Evolutionary conservation across 2,113 vertebrate species (phyloP), one percentile per base, ranked within the genome.

Genomic region (Arenaria interpres): DNA sequence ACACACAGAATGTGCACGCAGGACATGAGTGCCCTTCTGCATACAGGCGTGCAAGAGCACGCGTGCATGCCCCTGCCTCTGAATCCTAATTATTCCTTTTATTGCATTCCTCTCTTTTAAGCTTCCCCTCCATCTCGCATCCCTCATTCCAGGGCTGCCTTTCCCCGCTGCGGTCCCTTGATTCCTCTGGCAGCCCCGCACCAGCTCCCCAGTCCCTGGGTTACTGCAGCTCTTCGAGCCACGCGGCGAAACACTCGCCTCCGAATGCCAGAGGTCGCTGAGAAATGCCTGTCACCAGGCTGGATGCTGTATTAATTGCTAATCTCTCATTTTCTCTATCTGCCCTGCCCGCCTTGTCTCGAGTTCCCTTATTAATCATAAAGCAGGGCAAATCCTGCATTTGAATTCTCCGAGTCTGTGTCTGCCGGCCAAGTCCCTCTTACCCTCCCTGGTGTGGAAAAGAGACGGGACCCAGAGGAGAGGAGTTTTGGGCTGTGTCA

Each of bases 251-350:
- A 39, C 63, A 1, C 27, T 88, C 21, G 7, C 71, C 80, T 93
- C 86, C 2, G 43, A 56, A 39, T 77, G 90, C 93, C 91, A 92
- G 94, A 83, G 87, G 86, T 86, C 35, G 4, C 79, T 45, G 14
- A 4, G 77, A 37, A 81, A 21, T 7, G 89, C 79, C 79, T 15
- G 54, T 56, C 69, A 7, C 80, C 64, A 37, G 76, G 39, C 85
- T 84, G 90, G 78, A 59, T 62, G 88, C 32, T 57, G 48, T 30
- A 56, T 89, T 90, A 60, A 97, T 95, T 76, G 76, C 93, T 71
- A 21, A 78, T 85, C 50, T 79, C 89, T 85, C 88, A 4, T 89
- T 94, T 77, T 77, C 93, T 92, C 84, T 75, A 64, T 85, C 88
- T 37, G 88, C 83, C 78, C 96, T 78, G 84, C 92, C 85, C 57